Percentiles rank a stretch among this genome's conserved stretches.
phyloP scores from a whole-genome alignment of 1,140 invertebrate species.

The Centruroides vittatus region DNA sequence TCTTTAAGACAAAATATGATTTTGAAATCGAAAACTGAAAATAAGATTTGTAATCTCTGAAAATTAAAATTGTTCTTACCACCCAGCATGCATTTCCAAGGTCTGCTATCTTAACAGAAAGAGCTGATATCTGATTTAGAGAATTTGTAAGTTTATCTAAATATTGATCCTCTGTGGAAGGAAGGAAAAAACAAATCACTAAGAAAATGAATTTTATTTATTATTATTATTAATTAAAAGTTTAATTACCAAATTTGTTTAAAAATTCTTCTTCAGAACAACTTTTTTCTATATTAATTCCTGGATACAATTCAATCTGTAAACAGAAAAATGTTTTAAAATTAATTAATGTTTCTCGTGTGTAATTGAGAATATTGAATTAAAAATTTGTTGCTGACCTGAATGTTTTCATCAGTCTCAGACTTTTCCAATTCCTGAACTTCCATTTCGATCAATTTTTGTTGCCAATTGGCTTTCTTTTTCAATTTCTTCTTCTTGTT shows the following conservation, averaged over 20 bases:
- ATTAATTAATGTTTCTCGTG: no score
- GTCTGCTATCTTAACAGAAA: conserved; percentile 91
- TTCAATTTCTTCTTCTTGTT: conserved; percentile 97
- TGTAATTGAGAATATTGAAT: no score
- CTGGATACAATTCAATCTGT: no score
- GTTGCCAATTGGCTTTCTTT: conserved; percentile 87
- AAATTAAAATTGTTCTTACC: conserved; percentile 34
- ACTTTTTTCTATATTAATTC: no score
- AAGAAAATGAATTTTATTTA: no score
- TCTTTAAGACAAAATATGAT: conserved; percentile 25
- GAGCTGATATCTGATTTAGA: conserved; percentile 57
- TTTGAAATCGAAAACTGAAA: conserved; percentile 11
- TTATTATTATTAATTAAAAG: no score
- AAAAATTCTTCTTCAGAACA: no score
- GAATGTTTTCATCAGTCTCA: neutral
- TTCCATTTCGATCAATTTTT: conserved; percentile 64
- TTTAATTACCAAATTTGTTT: no score
- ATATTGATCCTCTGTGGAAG: neutral
- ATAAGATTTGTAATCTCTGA: neutral
- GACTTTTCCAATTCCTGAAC: neutral
- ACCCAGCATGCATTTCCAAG: conserved; percentile 98
- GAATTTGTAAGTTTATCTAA: conserved; percentile 42
- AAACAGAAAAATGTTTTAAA: no score
- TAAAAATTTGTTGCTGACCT: no score
- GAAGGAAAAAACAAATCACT: no score